These are phyloP conservation scores for Drosophila mimica DNA, from an alignment of 2,888 invertebrate genomes.

Conservation along the genomic window DNA sequence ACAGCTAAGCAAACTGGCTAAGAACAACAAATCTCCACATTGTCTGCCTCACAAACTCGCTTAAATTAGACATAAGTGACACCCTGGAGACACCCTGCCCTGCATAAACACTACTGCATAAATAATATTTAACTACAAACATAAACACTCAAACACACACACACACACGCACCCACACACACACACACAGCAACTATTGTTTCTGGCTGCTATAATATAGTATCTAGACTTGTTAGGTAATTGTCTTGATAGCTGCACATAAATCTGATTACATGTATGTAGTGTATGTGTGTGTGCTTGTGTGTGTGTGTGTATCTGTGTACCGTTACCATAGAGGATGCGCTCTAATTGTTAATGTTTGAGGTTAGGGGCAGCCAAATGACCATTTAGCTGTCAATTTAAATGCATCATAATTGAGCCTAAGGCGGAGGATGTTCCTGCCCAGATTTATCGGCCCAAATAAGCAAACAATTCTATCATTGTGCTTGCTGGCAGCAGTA, in stretches of 20 bases:
- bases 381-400: slow-evolving; percentile 60
- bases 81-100: slow-evolving; percentile 56
- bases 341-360: slow-evolving; percentile 71
- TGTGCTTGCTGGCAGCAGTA: slow-evolving; percentile 15
- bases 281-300: neutral
- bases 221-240: slow-evolving; percentile 56
- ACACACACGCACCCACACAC: slow-evolving; percentile 3
- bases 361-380: slow-evolving; percentile 35
- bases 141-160: slow-evolving; percentile 15
- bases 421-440: slow-evolving; percentile 11
- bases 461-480: slow-evolving; percentile 60
- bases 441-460: slow-evolving; percentile 63
- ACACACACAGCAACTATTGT: slow-evolving; percentile 15
- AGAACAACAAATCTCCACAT: slow-evolving; percentile 53
- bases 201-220: slow-evolving; percentile 19
- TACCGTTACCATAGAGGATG: slow-evolving; percentile 27
- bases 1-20: slow-evolving; percentile 20
- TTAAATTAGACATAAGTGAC: slow-evolving; percentile 67
- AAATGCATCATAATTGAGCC: slow-evolving; percentile 65
- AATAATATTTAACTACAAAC: slow-evolving; percentile 72
- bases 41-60: slow-evolving; percentile 63
- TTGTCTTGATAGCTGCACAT: slow-evolving; percentile 72
- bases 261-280: slow-evolving; percentile 58
- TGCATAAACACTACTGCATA: slow-evolving; percentile 62
- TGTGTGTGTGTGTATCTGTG: slow-evolving; percentile 8